These are phyloP conservation scores for Agapornis canus DNA, from an alignment of 2,797 vertebrate genomes.

Conservation along the genomic window DNA sequence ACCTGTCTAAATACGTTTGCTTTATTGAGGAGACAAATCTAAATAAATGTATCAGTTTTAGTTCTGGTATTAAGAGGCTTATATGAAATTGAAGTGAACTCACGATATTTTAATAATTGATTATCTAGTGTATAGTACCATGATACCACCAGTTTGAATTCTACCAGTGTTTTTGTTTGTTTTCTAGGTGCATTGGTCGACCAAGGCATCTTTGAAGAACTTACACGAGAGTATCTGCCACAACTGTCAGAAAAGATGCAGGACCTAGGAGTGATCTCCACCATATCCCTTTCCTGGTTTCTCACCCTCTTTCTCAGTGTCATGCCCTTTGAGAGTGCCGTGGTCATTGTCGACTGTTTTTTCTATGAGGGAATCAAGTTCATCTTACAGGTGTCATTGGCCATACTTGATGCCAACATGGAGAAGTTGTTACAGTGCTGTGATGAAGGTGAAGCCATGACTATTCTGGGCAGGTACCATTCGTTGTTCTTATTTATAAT, in stretches of 20 bases:
- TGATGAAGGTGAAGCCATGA: conserved; percentile 98
- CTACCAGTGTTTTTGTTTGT: background rate
- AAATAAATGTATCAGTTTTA: background rate
- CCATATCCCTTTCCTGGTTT: conserved; percentile 97
- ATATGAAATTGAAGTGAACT: background rate
- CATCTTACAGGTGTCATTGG: conserved; percentile 92
- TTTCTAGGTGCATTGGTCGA: conserved; percentile 92
- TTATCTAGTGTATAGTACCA: background rate
- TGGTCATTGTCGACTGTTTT: conserved; percentile 94
- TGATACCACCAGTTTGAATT: background rate
- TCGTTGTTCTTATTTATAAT: conserved; percentile 10
- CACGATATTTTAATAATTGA: background rate
- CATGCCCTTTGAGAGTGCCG: conserved; percentile 96
- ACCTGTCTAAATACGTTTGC: background rate
- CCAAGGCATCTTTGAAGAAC: conserved; percentile 96
- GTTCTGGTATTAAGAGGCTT: background rate
- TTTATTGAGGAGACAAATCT: background rate
- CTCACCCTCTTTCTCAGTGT: conserved; percentile 96
- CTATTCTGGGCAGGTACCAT: conserved; percentile 90
- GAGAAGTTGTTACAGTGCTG: conserved; percentile 86
- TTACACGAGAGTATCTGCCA: conserved; percentile 89
- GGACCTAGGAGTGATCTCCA: conserved; percentile 93
- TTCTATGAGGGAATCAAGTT: conserved; percentile 98
- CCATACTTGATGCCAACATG: conserved; percentile 93
- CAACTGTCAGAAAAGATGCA: conserved; percentile 94